Evolutionary conservation across 2,113 vertebrate genomes (phyloP).

Genomic region (Cettia cetti): DNA sequence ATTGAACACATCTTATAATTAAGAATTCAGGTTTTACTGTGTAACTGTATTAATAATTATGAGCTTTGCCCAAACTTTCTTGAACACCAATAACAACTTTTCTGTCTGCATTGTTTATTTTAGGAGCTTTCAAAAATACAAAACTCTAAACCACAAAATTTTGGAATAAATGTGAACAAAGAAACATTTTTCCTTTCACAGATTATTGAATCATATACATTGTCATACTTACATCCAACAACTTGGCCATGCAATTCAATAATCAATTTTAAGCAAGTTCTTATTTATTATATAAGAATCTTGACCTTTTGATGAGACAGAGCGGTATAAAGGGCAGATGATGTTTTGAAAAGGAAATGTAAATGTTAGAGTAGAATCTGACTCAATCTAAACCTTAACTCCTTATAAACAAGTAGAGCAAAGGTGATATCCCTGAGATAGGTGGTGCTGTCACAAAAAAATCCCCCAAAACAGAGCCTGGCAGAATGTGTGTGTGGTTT

Average conservation of each 20-base stretch:
- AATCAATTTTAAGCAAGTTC: neutral
- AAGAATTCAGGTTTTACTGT: neutral
- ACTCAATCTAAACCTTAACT: constrained; percentile 22
- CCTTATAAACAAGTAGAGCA: neutral
- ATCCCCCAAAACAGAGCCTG: neutral
- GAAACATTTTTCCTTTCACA: neutral
- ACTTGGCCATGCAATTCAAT: neutral
- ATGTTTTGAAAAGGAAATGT: constrained; percentile 48
- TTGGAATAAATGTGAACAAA: neutral
- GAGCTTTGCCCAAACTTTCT: neutral
- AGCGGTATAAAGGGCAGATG: constrained; percentile 22
- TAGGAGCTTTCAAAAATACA: neutral
- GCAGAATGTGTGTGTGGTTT: neutral
- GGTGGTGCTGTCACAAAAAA: neutral
- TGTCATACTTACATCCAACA: neutral
- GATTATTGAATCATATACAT: neutral
- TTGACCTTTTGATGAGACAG: constrained; percentile 3
- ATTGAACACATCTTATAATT: neutral
- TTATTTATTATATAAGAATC: neutral
- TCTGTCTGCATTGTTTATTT: neutral
- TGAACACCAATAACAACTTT: neutral
- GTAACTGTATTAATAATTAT: neutral
- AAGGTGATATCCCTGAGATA: neutral
- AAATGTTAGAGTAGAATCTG: constrained; percentile 19
- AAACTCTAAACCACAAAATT: neutral